Evolutionary conservation across 1,140 invertebrate genomes (phyloP), one percentile per base, ranked within the genome.

Genomic region (Charaxes varanes): DNA sequence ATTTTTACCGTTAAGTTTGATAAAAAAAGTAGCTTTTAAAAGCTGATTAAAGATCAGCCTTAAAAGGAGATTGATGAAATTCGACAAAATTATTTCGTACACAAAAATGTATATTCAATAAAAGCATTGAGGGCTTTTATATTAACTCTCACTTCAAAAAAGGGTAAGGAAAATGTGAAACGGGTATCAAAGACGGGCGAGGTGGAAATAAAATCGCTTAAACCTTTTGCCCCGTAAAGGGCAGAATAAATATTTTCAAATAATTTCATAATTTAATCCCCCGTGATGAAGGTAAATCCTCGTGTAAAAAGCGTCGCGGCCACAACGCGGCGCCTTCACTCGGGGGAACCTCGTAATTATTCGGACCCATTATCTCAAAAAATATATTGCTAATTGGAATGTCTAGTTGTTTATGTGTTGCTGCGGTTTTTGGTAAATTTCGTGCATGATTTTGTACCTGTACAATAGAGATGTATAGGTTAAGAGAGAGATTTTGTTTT

Each of bases 231-330:
- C 37, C 3, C 18, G 28, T 24, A 46, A 46, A 24, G 19, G 22
- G 16, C 30, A 35, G 22, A 27, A 41, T 47, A 41, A 47, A 47
- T 47, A 47, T 47, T 47, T 47, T 35, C 31, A 21, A 47, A 41
- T 47, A 47, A 47, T 30, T 47, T 47, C 23, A 36, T 41, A 31
- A 41, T 35, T 47, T 47, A 47, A 47, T 47, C 37, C 37, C 32
- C 19, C 19, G 44, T 53, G 45, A 37, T 37, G 35, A 35, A 53
- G 51, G 51, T 53, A 47, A 49, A 49, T 53, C 50, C 41, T 30
- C 41, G 42, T 53, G 44, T 44, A 26, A 53, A 48, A 47, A 23
- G 31, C 24, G 31, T 46, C 31, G 33, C 31, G 24, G 11, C 26
- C 17, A 24, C 24, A 24, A 40, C 31, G 33, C 31, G 24, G 11